phyloP scores from a whole-genome alignment of 2,888 invertebrate genomes.

The Pimpla rufipes region DNA sequence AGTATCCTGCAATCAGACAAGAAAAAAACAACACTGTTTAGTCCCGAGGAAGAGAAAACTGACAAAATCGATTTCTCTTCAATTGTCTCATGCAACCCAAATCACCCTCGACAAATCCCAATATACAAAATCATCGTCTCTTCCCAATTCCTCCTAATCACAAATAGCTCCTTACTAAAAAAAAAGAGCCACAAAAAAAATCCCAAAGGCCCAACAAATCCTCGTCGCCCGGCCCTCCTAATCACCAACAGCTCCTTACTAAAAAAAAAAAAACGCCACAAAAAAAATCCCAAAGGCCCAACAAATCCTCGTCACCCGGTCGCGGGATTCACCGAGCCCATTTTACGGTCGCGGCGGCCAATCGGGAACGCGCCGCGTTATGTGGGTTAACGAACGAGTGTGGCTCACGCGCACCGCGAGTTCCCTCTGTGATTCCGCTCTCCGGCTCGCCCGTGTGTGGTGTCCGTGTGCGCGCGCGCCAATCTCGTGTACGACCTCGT shows the following conservation, averaged over 20 bases:
- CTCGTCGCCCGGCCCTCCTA: constrained; percentile 19
- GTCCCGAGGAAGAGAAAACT: neutral
- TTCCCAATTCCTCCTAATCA: too few species aligned
- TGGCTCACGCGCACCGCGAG: constrained; percentile 31
- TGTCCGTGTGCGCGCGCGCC: neutral
- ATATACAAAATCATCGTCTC: too few species aligned
- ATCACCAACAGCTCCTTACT: too few species aligned
- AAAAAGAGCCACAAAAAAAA: constrained; percentile 17
- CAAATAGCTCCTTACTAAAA: too few species aligned
- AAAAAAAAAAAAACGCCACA: constrained; percentile 20
- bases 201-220: constrained; percentile 19
- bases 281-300: constrained; percentile 22
- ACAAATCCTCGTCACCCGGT: constrained; percentile 20
- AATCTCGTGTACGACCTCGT: constrained; percentile 22
- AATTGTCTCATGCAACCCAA: constrained; percentile 9
- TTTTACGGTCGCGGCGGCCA: constrained; percentile 43
- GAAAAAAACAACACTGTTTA: constrained; percentile 9
- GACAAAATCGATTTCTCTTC: neutral
- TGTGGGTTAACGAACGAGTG: constrained; percentile 61
- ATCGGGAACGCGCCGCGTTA: constrained; percentile 58
- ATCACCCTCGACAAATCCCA: too few species aligned
- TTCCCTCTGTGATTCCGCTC: constrained; percentile 28
- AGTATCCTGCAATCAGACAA: constrained; percentile 90
- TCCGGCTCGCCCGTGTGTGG: too few species aligned
- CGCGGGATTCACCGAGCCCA: constrained; percentile 42